A percentile compares a stretch with the other conserved stretches of the same genome.
These are phyloP conservation scores for Notarius quadriscutis DNA, from an alignment of 2,113 vertebrate species.

Conservation along the genomic window DNA sequence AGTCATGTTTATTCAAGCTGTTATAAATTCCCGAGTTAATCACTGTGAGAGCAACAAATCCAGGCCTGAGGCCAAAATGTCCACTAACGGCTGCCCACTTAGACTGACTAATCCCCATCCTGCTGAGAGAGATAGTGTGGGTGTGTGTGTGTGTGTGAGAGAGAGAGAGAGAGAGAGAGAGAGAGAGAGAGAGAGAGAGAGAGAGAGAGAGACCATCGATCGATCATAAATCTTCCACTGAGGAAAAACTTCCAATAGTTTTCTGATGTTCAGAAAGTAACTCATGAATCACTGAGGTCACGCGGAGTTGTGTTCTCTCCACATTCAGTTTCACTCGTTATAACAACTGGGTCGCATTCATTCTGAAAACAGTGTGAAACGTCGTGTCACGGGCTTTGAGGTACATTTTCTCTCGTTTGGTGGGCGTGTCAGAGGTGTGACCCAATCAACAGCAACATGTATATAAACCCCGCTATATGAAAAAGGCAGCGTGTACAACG, in stretches of 20 bases:
- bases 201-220: neutral
- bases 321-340: too few relatives aligned
- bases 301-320: too few relatives aligned
- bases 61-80: conserved; percentile 6
- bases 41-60: neutral
- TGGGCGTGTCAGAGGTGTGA: too few relatives aligned
- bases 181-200: conserved; percentile 23
- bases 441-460: too few relatives aligned
- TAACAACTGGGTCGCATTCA: too few relatives aligned
- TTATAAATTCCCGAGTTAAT: conserved; percentile 10
- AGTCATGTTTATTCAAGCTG: neutral
- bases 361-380: too few relatives aligned
- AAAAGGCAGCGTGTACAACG: too few relatives aligned
- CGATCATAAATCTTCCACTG: neutral
- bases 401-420: too few relatives aligned
- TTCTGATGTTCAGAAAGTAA: neutral
- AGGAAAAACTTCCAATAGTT: neutral
- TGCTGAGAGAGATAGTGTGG: neutral
- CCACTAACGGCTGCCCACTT: conserved; percentile 22
- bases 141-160: neutral
- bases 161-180: conserved; percentile 5
- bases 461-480: too few relatives aligned
- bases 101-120: conserved; percentile 23
- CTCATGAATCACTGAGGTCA: neutral
- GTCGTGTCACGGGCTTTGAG: too few relatives aligned